Percentiles rank a stretch among this genome's conserved stretches.
Conservation (phyloP, 2,797 vertebrate genomes). For the Pipistrellus kuhlii region DNA sequence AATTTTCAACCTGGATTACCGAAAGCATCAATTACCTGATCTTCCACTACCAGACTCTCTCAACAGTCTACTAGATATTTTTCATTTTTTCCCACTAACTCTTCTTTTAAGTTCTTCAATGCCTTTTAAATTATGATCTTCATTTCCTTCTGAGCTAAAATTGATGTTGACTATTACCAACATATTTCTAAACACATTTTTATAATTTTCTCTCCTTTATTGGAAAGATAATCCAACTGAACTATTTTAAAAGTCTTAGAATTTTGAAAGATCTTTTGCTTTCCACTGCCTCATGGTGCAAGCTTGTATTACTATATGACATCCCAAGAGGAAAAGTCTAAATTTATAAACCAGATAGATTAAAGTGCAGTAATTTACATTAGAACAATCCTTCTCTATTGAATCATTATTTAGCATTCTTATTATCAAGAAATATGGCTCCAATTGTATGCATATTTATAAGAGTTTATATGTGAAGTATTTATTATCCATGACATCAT, state of each 20-base stretch:
- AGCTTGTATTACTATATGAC: background rate
- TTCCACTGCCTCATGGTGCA: background rate
- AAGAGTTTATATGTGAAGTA: background rate
- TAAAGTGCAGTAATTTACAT: conserved; percentile 29
- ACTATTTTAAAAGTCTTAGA: background rate
- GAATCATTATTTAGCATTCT: conserved; percentile 9
- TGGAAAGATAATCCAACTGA: background rate
- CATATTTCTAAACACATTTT: conserved; percentile 8
- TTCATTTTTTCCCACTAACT: background rate
- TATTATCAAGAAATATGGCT: conserved; percentile 9
- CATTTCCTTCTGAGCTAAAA: conserved; percentile 41
- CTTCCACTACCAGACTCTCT: background rate
- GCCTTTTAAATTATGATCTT: background rate
- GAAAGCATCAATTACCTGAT: background rate
- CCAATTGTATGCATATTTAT: conserved; percentile 43
- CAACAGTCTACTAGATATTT: background rate
- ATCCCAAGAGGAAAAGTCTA: background rate
- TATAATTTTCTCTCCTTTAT: background rate
- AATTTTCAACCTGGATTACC: background rate
- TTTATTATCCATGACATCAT: conserved; percentile 35
- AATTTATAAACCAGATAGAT: conserved; percentile 12
- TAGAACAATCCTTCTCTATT: background rate
- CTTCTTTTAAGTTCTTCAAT: background rate
- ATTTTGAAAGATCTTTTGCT: background rate
- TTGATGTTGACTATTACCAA: background rate